Evolutionary conservation across 1,140 invertebrate species (phyloP), one percentile per base, ranked within the genome.

Genomic region (Sipha flava): DNA sequence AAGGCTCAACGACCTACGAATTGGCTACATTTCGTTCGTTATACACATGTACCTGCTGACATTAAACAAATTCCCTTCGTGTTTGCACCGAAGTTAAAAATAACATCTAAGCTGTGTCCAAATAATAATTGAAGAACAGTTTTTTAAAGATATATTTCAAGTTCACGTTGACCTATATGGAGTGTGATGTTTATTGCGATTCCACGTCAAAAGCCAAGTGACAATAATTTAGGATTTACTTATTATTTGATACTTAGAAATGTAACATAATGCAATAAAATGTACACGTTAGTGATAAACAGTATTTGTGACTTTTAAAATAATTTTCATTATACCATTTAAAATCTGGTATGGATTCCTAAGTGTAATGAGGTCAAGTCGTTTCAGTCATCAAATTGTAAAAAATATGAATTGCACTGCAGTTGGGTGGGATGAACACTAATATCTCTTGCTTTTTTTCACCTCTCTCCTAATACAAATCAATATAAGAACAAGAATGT

Each of bases 1-100:
- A 54, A 52, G 68, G n/a, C 31, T 40, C 64, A 34, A 70, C 34
- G 62, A 66, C 62, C 62, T 52, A 70, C 52, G 72, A 70, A 47
- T 80, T 47, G 29, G 64, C 31, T 52, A 54, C 47, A 34, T 80
- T 66, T 29, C 23, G 6, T 31, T 23, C 29, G 37, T 68, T 43
- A 16, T 68, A 68, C 64, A 68, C 37, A 45, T 45, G 64, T 68
- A 68, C 64, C 21, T 45, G 64, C 64, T 68, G 64, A 68, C 37
- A 45, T 68, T 68, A 21, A 45, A 45, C 62, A 18, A 68, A 68
- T 68, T 68, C 37, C 23, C 64, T 45, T 45, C 64, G 64, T 68
- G 21, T 68, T 68, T 26, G 40, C n/a, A 68, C 18, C 5, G 64
- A 1, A 16, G 64, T 43, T 68, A 68, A 68, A 68, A 68, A 68